Base-by-base conservation (phyloP, 2,113 vertebrate genomes). In the Cygnus atratus region DNA sequence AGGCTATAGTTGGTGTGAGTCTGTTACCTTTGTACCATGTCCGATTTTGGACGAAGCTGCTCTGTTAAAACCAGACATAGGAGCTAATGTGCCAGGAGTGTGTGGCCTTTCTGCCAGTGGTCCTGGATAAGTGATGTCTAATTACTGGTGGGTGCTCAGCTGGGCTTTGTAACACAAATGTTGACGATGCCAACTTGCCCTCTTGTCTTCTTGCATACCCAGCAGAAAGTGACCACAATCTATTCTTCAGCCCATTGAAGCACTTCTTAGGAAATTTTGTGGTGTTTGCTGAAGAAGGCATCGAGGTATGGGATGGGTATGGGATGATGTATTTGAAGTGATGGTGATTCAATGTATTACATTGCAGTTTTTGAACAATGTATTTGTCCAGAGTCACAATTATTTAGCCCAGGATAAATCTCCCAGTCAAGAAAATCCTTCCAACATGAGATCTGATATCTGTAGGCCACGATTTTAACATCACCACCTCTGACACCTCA, bases 31-130 rank as follows among this genome's bases (percentile, higher is more conserved):
- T 25, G 16, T 44, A 1, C 15, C 6, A 1, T 44, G 72, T 37
- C 65, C n/a, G 31, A 16, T 41, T 89, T 80, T 59, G 65, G 63
- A 26, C 20, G 43, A 16, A 78, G 63, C 7, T 91, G 55, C 48
- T 81, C 41, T 55, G 24, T 9, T 20, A 11, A 55, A 39, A 39
- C 20, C 1, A 1, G 21, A 9, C 0, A 0, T 14, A 57, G 59
- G 21, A 62, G 48, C 7, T 52, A 2, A 39, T 8, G 10, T 52
- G 20, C 41, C 41, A 29, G 22, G 37, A 80, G 18, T 3, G 11
- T 15, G 4, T 13, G 44, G 43, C 29, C 35, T 57, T 65, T 31
- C 72, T 71, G 4, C 14, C 71, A 24, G 1, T 31, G 28, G 46
- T 63, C 21, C 17, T 74, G 58, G 18, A 1, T 31, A 43, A 18